Evolutionary conservation across 2,113 vertebrate genomes (phyloP).

Genomic region (Menidia beryllina): DNA sequence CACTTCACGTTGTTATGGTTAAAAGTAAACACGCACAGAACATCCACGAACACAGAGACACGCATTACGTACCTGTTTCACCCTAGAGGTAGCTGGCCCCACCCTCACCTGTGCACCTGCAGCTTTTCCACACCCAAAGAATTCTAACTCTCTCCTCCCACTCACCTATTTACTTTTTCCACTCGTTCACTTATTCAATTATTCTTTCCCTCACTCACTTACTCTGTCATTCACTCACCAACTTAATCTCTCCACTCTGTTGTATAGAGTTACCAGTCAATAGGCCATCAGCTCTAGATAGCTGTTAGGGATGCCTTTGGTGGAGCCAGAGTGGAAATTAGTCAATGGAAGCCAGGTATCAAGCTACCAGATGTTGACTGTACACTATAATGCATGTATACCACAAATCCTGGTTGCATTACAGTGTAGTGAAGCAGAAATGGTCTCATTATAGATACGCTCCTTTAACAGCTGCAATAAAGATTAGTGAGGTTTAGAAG

Average conservation of each 20-base stretch:
- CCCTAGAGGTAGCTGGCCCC: slow-evolving; percentile 79
- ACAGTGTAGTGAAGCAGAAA: not conserved
- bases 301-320: slow-evolving; percentile 39
- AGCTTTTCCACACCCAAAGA: slow-evolving; percentile 82
- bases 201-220: slow-evolving; percentile 65
- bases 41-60: slow-evolving; percentile 74
- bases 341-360: slow-evolving; percentile 60
- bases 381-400: not conserved
- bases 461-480: not conserved
- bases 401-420: not conserved
- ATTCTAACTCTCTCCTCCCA: slow-evolving; percentile 71
- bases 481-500: not conserved
- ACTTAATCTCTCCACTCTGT: slow-evolving; percentile 72
- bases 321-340: slow-evolving; percentile 57
- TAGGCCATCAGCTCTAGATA: slow-evolving; percentile 57
- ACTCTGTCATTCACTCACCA: slow-evolving; percentile 82
- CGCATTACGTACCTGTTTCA: slow-evolving; percentile 76
- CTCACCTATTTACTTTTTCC: slow-evolving; percentile 74
- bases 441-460: not conserved
- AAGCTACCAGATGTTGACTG: slow-evolving; percentile 25
- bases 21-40: slow-evolving; percentile 8
- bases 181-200: slow-evolving; percentile 71
- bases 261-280: slow-evolving; percentile 72
- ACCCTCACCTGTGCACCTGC: slow-evolving; percentile 80
- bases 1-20: slow-evolving; percentile 7